phyloP scores from a whole-genome alignment of 2,888 invertebrate species.

The Amphipyra berbera region DNA sequence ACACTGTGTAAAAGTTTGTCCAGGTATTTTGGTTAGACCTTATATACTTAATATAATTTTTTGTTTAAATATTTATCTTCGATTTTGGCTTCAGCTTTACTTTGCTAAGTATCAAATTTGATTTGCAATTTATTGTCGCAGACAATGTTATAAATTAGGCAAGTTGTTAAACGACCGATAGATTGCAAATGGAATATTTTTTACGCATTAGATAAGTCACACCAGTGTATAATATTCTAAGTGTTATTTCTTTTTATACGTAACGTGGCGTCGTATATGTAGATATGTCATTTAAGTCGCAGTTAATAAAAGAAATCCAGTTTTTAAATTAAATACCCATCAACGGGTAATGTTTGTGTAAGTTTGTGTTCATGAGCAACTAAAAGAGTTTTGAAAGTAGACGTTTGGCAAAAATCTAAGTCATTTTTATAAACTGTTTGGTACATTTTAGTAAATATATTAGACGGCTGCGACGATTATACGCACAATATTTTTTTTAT shows the following conservation, averaged over 20 bases:
- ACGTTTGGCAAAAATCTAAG: constrained; percentile 47
- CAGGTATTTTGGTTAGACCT: no score
- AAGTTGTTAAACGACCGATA: constrained; percentile 60
- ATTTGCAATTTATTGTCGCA: constrained; percentile 67
- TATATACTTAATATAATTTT: constrained; percentile 37
- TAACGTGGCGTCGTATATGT: constrained; percentile 59
- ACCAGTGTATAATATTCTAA: constrained; percentile 72
- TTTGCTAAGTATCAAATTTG: constrained; percentile 68
- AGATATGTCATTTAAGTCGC: constrained; percentile 57
- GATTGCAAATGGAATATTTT: constrained; percentile 62
- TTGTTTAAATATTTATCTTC: constrained; percentile 64
- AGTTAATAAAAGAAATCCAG: constrained; percentile 28
- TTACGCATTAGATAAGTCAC: constrained; percentile 55
- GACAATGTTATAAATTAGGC: constrained; percentile 62
- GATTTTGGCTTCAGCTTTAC: constrained; percentile 80
- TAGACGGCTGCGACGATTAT: constrained; percentile 46
- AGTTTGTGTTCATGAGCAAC: constrained; percentile 16
- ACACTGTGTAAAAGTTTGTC: no score
- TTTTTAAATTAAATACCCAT: constrained; percentile 13
- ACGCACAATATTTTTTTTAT: constrained; percentile 56
- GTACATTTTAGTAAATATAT: constrained; percentile 24
- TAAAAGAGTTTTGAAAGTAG: constrained; percentile 18
- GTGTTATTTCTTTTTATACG: constrained; percentile 69
- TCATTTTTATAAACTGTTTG: constrained; percentile 44
- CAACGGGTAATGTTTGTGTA: constrained; percentile 11